Base-by-base conservation (phyloP, 2,888 invertebrate species). In the Frankliniella fusca region DNA sequence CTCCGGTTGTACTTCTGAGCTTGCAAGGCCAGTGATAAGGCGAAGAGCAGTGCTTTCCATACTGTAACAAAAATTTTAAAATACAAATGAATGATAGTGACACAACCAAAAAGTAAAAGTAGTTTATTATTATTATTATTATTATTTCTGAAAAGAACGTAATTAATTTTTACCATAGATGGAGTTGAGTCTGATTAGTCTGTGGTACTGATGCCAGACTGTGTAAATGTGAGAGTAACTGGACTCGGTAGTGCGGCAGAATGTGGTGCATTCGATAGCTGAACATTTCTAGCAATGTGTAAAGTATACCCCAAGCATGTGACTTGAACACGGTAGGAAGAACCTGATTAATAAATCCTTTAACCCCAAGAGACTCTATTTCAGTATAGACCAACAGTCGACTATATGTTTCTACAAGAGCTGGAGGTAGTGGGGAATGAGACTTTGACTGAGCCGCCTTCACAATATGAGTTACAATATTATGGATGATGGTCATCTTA, bases 181-280 rank as follows among this genome's bases (percentile, higher is more conserved):
- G 97, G 27, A 98, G 89, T 87, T 98, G 98, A 82, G 96, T 97
- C 88, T 97, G 97, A 89, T 97, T 97, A 1, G 97, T 96, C 88
- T 97, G 97, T 5, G 97, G 95, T 49, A 96, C 95, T 0, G 95
- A 94, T 3, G 97, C 95, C 82, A 98, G 90, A 48, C 95, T 95
- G 88, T 98, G 97, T 83, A 98, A 92, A 88, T 97, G 95, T 5
- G 96, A 95, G 11, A 98, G 89, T 80, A 98, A 90, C 86, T 98
- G 97, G 15, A 98, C 95, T 82, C 97, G 91, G 88, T 98, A 98
- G 89, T 97, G 97, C 0, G 97, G 97, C 86, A 97, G 97, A 85
- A 98, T 97, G 88, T 98, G 98, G 88, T 98, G 97, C 88, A 98
- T 93, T 80, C 98, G 91, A 87, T 97, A 97, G 83, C 96, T 97